Evolutionary conservation across 2,113 vertebrate genomes (phyloP).

Genomic region (Gavia stellata): DNA sequence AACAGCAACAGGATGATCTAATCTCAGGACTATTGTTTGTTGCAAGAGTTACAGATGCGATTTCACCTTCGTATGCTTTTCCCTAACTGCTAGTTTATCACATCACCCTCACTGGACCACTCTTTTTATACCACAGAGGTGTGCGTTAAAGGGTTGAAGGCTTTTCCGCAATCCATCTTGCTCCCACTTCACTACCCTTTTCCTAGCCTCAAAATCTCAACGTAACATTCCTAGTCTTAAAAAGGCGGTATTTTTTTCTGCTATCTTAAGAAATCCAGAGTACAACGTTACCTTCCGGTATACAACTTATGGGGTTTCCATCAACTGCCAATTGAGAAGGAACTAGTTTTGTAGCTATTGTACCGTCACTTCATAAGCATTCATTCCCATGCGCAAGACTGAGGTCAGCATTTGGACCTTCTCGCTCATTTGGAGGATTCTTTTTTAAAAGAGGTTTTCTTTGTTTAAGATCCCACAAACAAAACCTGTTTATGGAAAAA

Average conservation of each 20-base stretch:
- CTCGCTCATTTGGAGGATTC: background rate
- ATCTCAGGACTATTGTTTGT: background rate
- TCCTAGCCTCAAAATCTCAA: background rate
- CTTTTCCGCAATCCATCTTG: background rate
- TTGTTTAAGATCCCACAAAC: constrained; percentile 68
- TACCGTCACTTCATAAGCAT: constrained; percentile 22
- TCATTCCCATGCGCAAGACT: background rate
- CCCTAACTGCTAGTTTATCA: background rate
- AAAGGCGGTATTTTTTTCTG: background rate
- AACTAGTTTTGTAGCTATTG: constrained; percentile 11
- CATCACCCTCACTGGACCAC: background rate
- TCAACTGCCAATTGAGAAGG: background rate
- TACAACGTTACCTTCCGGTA: background rate
- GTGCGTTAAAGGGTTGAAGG: background rate
- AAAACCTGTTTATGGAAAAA: constrained; percentile 75
- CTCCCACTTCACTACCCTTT: background rate
- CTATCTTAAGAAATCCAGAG: background rate
- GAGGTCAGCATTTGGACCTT: constrained; percentile 25
- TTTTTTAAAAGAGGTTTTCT: constrained; percentile 33
- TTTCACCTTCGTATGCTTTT: background rate
- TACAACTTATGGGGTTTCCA: constrained; percentile 14
- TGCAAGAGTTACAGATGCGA: background rate
- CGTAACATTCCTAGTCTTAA: background rate
- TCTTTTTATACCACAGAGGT: background rate
- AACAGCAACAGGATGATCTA: background rate